Evolutionary conservation across 2,113 vertebrate genomes (phyloP), one percentile per base, ranked within the genome.

Genomic region (Oncorhynchus keta): DNA sequence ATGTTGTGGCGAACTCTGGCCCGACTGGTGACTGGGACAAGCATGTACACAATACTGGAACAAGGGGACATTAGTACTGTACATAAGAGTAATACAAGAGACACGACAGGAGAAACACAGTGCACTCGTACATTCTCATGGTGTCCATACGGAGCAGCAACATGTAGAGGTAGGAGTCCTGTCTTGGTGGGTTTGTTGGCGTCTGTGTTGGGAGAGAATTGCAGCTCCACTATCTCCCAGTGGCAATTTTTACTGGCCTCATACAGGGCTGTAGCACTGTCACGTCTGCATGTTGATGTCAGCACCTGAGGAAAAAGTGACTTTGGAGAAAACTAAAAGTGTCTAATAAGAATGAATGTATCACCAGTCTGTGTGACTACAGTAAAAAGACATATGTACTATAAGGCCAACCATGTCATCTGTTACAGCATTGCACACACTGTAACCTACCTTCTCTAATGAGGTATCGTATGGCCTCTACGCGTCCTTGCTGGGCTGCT

Each of bases 201-300:
- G 18, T 99, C 97, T 9, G 96, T 96, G 3, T 96, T 95, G 79
- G 95, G 95, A 1, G 92, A 88, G 82, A 99, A 88, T 75, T 99
- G 91, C 62, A 95, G 91, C 59, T 93, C 91, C 65, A 96, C 96
- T 1, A 92, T 87, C 0, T 87, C 85, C 68, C 81, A 61, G 1
- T 97, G 95, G 5, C 94, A 96, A 0, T 98, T 95, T 90, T 95
- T 97, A 89, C 94, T 92, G 9, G 97, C 96, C 87, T 97, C 96
- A 16, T 95, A 96, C 83, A 99, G 92, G 16, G 97, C 96, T 0
- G 96, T 96, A 0, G 93, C 90, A 0, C 92, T 93, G 30, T 99
- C 96, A 39, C 95, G 96, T 96, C 90, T 97, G 96, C 5, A 95
- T 95, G 82, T 98, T 97, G 87, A 99, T 95, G 75, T 96, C 94